These are phyloP conservation scores for Meloidogyne chitwoodi DNA, from an alignment of 1,140 invertebrate species.

Conservation along the genomic window DNA sequence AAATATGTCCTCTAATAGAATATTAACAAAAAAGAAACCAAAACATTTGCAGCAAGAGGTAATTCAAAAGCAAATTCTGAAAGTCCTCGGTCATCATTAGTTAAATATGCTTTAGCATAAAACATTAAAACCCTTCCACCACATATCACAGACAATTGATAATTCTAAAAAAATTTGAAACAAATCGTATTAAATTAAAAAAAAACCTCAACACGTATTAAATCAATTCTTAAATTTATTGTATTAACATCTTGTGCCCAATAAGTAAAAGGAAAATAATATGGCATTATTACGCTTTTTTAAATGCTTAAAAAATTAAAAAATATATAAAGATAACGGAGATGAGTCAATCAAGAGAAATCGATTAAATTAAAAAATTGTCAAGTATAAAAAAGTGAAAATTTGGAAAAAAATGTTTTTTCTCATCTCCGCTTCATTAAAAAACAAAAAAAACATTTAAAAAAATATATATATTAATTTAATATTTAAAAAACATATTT, in stretches of 20 bases:
- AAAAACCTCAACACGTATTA: not conserved
- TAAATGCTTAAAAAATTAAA: no score
- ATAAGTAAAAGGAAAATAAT: not conserved
- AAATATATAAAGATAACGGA: no score
- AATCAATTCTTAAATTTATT: not conserved
- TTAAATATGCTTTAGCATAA: not conserved
- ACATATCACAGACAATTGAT: not conserved
- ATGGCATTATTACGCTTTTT: not conserved
- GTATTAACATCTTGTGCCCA: not conserved
- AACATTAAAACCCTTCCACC: not conserved
- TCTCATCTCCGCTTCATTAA: no score
- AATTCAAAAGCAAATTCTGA: not conserved
- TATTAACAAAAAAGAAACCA: not conserved
- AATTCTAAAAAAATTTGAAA: not conserved
- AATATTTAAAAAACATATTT: no score
- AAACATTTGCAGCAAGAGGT: not conserved
- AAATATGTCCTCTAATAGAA: no score
- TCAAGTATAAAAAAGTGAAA: no score
- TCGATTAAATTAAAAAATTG: no score
- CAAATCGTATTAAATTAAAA: not conserved
- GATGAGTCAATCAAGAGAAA: no score
- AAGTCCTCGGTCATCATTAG: not conserved
- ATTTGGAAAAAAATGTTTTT: no score
- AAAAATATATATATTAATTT: no score
- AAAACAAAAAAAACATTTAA: no score